phyloP scores from a whole-genome alignment of 35 echinoderm and acorn worm species.

The Apostichopus parvimensis region DNA sequence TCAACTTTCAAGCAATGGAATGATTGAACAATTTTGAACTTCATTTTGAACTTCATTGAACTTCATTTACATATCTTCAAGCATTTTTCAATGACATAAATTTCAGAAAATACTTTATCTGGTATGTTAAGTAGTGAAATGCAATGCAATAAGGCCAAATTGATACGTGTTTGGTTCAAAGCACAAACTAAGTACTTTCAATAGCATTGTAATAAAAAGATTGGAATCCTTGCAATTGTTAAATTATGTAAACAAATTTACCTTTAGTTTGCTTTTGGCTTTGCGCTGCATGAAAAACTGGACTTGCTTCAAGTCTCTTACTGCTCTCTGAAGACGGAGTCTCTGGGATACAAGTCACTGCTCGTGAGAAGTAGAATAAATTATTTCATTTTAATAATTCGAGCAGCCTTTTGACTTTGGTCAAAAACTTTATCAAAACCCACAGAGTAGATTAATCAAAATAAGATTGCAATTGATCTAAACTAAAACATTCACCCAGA shows the following conservation, averaged over 20 bases:
- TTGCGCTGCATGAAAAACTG: not conserved
- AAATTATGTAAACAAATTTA: not conserved
- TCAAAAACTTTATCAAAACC: not conserved
- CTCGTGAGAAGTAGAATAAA: not conserved
- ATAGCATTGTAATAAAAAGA: too few relatives aligned
- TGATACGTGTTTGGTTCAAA: too few relatives aligned
- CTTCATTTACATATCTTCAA: too few relatives aligned
- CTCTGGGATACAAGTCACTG: slow-evolving; percentile 34
- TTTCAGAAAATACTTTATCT: too few relatives aligned
- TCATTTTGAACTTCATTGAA: too few relatives aligned
- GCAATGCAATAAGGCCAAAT: too few relatives aligned
- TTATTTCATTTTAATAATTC: not conserved
- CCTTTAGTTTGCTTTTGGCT: not conserved
- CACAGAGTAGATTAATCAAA: not conserved
- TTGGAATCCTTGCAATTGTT: too few relatives aligned
- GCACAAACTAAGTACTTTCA: too few relatives aligned
- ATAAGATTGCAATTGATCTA: not conserved
- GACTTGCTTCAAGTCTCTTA: not conserved
- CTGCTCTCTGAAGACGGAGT: not conserved
- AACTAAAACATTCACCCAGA: not conserved
- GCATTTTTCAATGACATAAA: too few relatives aligned
- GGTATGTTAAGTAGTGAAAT: too few relatives aligned
- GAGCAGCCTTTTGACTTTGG: not conserved
- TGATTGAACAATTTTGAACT: too few relatives aligned
- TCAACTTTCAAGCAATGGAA: too few relatives aligned